Evolutionary conservation across 2,888 invertebrate genomes (phyloP).

Genomic region (Saturnia japonica): DNA sequence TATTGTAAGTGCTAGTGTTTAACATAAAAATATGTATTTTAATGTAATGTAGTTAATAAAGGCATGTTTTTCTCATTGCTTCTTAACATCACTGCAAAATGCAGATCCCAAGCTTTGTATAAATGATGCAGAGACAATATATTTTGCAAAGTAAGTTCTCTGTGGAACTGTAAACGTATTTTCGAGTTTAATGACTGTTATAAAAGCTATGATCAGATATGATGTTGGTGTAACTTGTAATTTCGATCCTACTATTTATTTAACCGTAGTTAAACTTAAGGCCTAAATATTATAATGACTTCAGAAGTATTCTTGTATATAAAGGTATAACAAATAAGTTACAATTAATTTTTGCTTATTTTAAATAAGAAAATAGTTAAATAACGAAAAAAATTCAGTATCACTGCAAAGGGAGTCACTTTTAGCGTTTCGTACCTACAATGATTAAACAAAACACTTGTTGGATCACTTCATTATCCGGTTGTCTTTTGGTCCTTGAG

Average conservation of each 20-base stretch:
- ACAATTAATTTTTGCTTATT: background rate
- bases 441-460: too few species aligned
- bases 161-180: constrained; percentile 24
- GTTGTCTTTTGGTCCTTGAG: too few species aligned
- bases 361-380: background rate
- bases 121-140: background rate
- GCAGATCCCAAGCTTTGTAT: background rate
- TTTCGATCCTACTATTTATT: constrained; percentile 24
- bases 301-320: background rate
- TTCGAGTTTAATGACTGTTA: constrained; percentile 35
- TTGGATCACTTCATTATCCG: too few species aligned
- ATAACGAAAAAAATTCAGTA: background rate
- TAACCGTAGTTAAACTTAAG: background rate
- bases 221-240: constrained; percentile 28
- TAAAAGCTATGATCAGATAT: constrained; percentile 43
- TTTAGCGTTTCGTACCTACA: too few species aligned
- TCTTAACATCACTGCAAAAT: background rate
- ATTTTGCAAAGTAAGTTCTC: background rate
- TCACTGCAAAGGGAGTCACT: background rate
- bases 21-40: too few species aligned
- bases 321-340: background rate
- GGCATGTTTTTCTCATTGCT: too few species aligned
- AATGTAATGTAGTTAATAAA: too few species aligned
- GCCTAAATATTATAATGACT: background rate
- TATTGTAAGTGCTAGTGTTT: too few species aligned